Percentiles rank a stretch among this genome's conserved stretches.
These are phyloP conservation scores for Peromyscus nudipes DNA, from an alignment of 2,797 vertebrate genomes.

Conservation along the genomic window DNA sequence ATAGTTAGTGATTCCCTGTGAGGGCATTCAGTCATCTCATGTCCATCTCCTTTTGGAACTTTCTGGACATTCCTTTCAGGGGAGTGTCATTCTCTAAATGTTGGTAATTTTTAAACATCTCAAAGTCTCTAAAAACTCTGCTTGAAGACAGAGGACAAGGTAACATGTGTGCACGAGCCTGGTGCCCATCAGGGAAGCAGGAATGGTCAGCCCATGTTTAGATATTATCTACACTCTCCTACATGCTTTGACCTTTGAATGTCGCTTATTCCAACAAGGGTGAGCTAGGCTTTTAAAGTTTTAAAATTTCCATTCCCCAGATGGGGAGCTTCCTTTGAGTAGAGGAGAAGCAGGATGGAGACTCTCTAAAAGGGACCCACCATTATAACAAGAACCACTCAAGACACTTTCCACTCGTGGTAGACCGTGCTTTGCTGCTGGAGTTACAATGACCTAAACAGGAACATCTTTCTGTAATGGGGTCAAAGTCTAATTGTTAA, in stretches of 20 bases:
- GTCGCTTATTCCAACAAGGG: neutral
- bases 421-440: neutral
- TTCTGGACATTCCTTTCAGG: conserved; percentile 57
- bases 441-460: conserved; percentile 4
- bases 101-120: conserved; percentile 6
- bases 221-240: neutral
- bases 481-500: neutral
- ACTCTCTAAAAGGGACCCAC: neutral
- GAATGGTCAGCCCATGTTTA: neutral
- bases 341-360: neutral
- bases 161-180: neutral
- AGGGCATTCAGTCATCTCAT: neutral
- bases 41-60: conserved; percentile 41
- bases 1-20: neutral
- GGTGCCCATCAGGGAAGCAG: neutral
- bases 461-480: neutral
- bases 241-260: neutral
- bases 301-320: neutral
- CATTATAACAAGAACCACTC: neutral
- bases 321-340: neutral
- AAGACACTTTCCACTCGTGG: neutral
- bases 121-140: neutral
- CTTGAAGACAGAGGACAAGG: neutral
- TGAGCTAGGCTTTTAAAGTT: neutral
- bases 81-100: neutral